Evolutionary conservation across 2,797 vertebrate species (phyloP).

Genomic region (Protonibea diacanthus): DNA sequence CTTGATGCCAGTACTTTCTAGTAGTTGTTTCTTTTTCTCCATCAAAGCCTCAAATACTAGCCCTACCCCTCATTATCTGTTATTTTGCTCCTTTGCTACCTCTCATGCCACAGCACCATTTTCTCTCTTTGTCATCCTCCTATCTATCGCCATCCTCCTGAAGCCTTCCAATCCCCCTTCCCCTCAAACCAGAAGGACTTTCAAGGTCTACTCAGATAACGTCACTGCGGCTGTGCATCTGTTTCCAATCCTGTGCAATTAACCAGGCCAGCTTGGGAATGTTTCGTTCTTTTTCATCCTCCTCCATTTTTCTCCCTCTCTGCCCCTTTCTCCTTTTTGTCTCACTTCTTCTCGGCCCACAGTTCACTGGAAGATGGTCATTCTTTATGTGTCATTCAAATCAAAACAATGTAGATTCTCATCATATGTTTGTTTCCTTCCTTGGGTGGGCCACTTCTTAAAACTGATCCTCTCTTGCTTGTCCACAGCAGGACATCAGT

Average conservation of each 20-base stretch:
- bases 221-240: conserved; percentile 85
- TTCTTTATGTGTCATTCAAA: conserved; percentile 65
- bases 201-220: conserved; percentile 84
- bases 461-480: conserved; percentile 24
- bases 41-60: conserved; percentile 40
- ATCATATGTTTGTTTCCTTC: conserved; percentile 44
- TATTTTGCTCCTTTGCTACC: conserved; percentile 46
- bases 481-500: conserved; percentile 30
- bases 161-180: conserved; percentile 57
- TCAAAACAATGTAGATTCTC: conserved; percentile 56
- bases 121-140: conserved; percentile 69
- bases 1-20: conserved; percentile 33
- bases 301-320: conserved; percentile 64
- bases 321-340: conserved; percentile 50
- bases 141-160: conserved; percentile 58
- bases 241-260: conserved; percentile 86
- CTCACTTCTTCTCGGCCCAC: conserved; percentile 34
- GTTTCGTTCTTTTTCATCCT: conserved; percentile 76
- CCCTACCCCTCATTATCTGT: conserved; percentile 52
- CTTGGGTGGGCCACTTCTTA: conserved; percentile 58
- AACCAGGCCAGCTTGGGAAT: conserved; percentile 81
- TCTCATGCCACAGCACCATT: conserved; percentile 46
- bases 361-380: conserved; percentile 43
- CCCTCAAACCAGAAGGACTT: conserved; percentile 81
- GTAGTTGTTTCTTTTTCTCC: conserved; percentile 9